Conservation (phyloP, 2,888 invertebrate genomes). For the Hemicrepidius hirtus region DNA sequence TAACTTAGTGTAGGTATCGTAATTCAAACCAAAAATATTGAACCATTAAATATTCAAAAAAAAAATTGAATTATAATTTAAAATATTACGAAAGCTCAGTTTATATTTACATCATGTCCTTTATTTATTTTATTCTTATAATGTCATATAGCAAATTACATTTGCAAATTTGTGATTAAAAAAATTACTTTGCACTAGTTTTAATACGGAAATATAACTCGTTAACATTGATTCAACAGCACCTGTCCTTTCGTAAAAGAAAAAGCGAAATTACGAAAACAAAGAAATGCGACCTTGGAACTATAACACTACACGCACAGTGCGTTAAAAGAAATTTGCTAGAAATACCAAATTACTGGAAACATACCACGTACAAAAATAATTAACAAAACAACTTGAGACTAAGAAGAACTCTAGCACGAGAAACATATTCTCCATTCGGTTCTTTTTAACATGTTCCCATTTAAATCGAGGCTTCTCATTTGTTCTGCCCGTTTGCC, state of each 20-base stretch:
- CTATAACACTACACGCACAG: neutral
- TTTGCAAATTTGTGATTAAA: slow-evolving; percentile 21
- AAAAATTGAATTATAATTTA: neutral
- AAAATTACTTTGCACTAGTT: slow-evolving; percentile 14
- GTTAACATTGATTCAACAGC: slow-evolving; percentile 20
- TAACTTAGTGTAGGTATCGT: neutral
- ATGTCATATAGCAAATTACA: slow-evolving; percentile 8
- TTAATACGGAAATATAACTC: slow-evolving; percentile 19
- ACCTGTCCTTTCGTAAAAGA: slow-evolving; percentile 13
- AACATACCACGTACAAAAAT: too few relatives aligned
- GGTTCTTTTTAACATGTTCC: too few relatives aligned
- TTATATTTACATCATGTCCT: neutral
- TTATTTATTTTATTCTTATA: neutral
- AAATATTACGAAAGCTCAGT: neutral
- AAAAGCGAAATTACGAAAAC: slow-evolving; percentile 8
- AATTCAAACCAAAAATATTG: too few relatives aligned
- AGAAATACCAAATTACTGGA: too few relatives aligned
- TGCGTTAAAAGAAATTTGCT: neutral
- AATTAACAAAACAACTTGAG: too few relatives aligned
- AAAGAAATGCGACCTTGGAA: neutral
- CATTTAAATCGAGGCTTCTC: too few relatives aligned
- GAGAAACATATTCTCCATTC: too few relatives aligned
- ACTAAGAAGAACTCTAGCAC: too few relatives aligned
- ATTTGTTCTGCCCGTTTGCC: too few relatives aligned
- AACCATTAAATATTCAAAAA: too few relatives aligned